These are phyloP conservation scores for Orthosia gothica DNA, from an alignment of 2,888 invertebrate genomes.

Conservation along the genomic window DNA sequence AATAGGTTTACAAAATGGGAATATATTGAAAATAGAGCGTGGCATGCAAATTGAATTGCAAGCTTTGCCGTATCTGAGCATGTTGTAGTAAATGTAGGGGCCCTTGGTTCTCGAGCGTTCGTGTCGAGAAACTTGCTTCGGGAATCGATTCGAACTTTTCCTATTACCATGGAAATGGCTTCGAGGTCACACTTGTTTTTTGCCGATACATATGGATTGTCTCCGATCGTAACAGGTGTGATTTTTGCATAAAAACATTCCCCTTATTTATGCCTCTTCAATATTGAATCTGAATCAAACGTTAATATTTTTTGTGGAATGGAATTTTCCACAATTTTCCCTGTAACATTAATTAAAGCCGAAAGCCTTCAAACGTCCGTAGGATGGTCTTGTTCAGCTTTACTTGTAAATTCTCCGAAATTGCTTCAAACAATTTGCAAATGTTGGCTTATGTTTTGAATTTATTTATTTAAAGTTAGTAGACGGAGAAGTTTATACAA, in stretches of 20 bases:
- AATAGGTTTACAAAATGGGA: slow-evolving; percentile 49
- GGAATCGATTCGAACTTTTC: slow-evolving; percentile 84
- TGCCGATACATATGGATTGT: slow-evolving; percentile 48
- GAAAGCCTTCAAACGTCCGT: slow-evolving; percentile 20
- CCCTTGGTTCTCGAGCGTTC: slow-evolving; percentile 56
- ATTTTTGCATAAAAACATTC: slow-evolving; percentile 13
- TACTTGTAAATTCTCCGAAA: slow-evolving; percentile 36
- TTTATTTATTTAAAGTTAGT: slow-evolving; percentile 24
- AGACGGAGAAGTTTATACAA: slow-evolving; percentile 15
- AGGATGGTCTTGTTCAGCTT: slow-evolving; percentile 19
- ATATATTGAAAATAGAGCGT: slow-evolving; percentile 50
- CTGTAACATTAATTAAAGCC: slow-evolving; percentile 3
- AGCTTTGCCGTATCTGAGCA: slow-evolving; percentile 44
- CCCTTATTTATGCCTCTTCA: not conserved
- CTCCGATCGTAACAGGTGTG: slow-evolving; percentile 21
- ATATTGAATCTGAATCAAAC: slow-evolving; percentile 7
- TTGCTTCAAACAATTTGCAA: slow-evolving; percentile 32
- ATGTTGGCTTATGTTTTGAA: slow-evolving; percentile 18
- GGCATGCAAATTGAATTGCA: slow-evolving; percentile 57
- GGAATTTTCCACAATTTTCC: not conserved
- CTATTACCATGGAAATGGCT: slow-evolving; percentile 81
- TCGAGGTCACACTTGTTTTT: slow-evolving; percentile 75
- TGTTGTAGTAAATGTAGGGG: slow-evolving; percentile 64
- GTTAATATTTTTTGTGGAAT: not conserved
- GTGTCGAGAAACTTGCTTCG: slow-evolving; percentile 66